Evolutionary conservation across 2,888 invertebrate species (phyloP).

Genomic region (Lepetodrilus schrolli): DNA sequence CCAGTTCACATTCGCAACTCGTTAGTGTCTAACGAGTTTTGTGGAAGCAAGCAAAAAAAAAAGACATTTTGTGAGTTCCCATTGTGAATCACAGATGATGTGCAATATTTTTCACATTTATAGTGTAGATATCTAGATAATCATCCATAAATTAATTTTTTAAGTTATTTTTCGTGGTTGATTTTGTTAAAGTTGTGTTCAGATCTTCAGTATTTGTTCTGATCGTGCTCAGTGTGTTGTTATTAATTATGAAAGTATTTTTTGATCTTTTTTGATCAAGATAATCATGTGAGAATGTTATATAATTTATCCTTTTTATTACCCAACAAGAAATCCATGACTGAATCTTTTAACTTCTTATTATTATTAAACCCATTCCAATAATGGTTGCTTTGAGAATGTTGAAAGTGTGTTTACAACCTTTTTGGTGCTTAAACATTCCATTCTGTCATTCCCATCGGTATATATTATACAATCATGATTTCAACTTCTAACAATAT

Average conservation of each 20-base stretch:
- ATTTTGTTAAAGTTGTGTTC: slow-evolving; percentile 29
- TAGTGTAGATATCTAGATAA: slow-evolving; percentile 30
- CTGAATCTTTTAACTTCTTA: not conserved
- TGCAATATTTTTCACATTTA: slow-evolving; percentile 38
- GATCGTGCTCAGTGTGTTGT: slow-evolving; percentile 15
- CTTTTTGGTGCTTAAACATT: too few relatives aligned
- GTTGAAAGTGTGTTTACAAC: too few relatives aligned
- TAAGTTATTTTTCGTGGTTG: slow-evolving; percentile 6
- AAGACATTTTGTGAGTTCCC: slow-evolving; percentile 11
- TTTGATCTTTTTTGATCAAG: not conserved
- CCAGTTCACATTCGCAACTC: too few relatives aligned
- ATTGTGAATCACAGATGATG: slow-evolving; percentile 4
- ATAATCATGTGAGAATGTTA: not conserved
- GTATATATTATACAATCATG: too few relatives aligned
- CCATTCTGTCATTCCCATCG: too few relatives aligned
- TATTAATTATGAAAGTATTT: slow-evolving; percentile 20
- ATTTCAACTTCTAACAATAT: too few relatives aligned
- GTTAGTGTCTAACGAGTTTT: not conserved
- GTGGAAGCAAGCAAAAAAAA: too few relatives aligned
- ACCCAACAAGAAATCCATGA: not conserved
- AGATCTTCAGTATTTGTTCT: slow-evolving; percentile 23
- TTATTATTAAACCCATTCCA: not conserved
- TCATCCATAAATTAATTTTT: slow-evolving; percentile 24
- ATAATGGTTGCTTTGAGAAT: not conserved
- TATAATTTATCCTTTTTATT: not conserved